Conservation (phyloP, 2,888 invertebrate genomes). For the Ochropacha duplaris region DNA sequence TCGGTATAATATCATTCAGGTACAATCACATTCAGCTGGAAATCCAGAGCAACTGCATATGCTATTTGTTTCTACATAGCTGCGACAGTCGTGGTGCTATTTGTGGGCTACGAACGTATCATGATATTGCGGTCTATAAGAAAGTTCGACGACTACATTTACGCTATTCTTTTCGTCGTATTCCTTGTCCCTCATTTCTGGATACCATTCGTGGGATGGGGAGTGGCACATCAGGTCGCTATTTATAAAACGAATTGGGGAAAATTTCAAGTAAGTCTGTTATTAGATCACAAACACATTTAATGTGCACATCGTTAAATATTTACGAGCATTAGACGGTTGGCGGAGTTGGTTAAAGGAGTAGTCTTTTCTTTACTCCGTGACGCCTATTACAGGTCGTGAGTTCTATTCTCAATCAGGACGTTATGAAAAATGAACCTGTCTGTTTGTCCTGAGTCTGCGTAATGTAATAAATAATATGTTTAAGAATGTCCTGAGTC, state of each 20-base stretch:
- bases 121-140: slow-evolving; percentile 83
- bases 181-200: slow-evolving; percentile 87
- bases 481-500: no score
- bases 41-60: slow-evolving; percentile 84
- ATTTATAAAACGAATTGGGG: slow-evolving; percentile 88
- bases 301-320: no score
- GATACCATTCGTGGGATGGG: slow-evolving; percentile 88
- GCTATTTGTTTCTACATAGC: slow-evolving; percentile 85
- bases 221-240: slow-evolving; percentile 86
- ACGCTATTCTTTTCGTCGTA: slow-evolving; percentile 85
- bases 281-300: not conserved
- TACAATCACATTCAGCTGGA: slow-evolving; percentile 85
- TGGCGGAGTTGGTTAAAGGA: no score
- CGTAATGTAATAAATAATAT: no score
- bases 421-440: no score
- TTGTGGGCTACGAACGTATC: slow-evolving; percentile 85
- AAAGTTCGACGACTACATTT: slow-evolving; percentile 87
- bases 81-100: slow-evolving; percentile 81
- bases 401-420: no score
- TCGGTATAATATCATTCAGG: slow-evolving; percentile 42
- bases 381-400: no score
- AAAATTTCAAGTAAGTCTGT: slow-evolving; percentile 82
- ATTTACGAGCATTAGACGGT: no score
- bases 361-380: no score
- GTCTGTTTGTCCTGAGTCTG: no score